Percentiles rank a stretch among this genome's conserved stretches.
phyloP scores from a whole-genome alignment of 2,888 invertebrate genomes.

The Notodonta dromedarius region DNA sequence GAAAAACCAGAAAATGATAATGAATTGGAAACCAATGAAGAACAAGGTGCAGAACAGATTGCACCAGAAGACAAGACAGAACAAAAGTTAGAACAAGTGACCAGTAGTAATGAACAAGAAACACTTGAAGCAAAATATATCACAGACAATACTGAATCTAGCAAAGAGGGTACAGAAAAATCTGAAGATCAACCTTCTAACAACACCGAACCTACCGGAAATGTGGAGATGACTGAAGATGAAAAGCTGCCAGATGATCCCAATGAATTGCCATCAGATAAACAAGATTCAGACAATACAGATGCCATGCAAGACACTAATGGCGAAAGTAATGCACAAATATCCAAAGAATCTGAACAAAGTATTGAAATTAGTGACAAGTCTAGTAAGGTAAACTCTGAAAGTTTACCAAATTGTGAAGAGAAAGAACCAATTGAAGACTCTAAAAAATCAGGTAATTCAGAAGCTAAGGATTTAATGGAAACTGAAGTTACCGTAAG shows the following conservation, averaged over 20 bases:
- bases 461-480: background rate
- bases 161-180: background rate
- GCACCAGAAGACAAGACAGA: slow-evolving; percentile 3
- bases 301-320: slow-evolving; percentile 4
- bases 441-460: background rate
- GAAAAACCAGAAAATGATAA: slow-evolving; percentile 6
- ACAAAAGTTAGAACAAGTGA: background rate
- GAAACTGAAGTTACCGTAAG: slow-evolving; percentile 5
- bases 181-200: background rate
- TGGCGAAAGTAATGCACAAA: slow-evolving; percentile 8
- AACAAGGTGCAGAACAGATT: background rate
- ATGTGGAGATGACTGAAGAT: background rate
- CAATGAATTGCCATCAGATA: slow-evolving; percentile 3
- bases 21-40: slow-evolving; percentile 4
- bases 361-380: slow-evolving; percentile 7
- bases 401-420: background rate
- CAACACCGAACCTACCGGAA: background rate
- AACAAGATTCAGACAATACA: slow-evolving; percentile 5
- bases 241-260: background rate
- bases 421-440: background rate
- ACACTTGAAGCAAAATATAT: background rate
- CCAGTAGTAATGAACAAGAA: background rate
- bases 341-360: slow-evolving; percentile 1
- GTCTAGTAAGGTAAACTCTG: background rate
- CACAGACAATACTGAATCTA: background rate